These are phyloP conservation scores for Eupristina koningsbergeri DNA, from an alignment of 1,140 invertebrate species.

Conservation along the genomic window DNA sequence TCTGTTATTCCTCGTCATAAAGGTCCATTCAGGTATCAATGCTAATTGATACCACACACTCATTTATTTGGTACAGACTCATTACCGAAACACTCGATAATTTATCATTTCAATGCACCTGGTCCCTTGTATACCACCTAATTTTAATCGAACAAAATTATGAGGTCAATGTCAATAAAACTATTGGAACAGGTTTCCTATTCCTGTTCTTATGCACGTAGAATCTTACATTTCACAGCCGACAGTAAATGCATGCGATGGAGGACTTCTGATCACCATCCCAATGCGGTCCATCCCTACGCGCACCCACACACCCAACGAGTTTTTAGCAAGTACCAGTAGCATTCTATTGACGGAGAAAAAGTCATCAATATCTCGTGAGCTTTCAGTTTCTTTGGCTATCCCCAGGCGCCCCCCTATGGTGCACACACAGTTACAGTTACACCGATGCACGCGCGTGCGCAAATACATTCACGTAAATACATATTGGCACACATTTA, in stretches of 20 bases:
- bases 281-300: background rate
- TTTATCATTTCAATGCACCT: too few species aligned
- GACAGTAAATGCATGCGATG: background rate
- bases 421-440: background rate
- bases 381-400: slow-evolving; percentile 60
- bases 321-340: slow-evolving; percentile 19
- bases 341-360: slow-evolving; percentile 49
- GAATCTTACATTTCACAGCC: too few species aligned
- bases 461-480: background rate
- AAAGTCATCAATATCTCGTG: slow-evolving; percentile 70
- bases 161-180: background rate
- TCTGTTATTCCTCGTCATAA: background rate
- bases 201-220: background rate
- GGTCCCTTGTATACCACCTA: too few species aligned
- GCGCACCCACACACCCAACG: slow-evolving; percentile 11
- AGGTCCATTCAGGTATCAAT: background rate
- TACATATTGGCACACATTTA: too few species aligned
- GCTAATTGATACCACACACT: too few species aligned
- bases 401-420: background rate
- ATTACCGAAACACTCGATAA: too few species aligned
- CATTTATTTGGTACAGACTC: too few species aligned
- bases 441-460: background rate
- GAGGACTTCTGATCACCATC: background rate
- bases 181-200: background rate
- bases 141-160: background rate